Evolutionary conservation across 2,888 invertebrate species (phyloP).

Genomic region (Leptopterna dolabrata): DNA sequence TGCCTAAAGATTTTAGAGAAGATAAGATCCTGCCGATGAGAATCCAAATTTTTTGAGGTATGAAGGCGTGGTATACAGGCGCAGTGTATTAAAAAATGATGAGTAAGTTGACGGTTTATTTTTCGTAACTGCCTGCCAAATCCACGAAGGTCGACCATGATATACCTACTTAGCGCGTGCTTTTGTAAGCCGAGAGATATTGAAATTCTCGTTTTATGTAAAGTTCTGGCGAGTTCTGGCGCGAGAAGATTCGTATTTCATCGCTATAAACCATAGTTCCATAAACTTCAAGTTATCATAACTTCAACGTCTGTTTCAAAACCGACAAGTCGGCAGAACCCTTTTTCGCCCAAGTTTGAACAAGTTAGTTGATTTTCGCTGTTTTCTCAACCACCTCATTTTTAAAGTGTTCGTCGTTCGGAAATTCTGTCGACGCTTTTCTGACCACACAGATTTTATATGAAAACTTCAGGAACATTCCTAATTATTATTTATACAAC

Average conservation of each 20-base stretch:
- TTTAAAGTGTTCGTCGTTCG: neutral
- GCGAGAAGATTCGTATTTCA: neutral
- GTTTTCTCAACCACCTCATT: neutral
- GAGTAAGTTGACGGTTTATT: too few relatives aligned
- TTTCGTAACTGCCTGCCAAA: too few relatives aligned
- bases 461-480: neutral
- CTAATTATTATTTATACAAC: neutral
- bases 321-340: neutral
- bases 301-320: neutral
- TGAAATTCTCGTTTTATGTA: too few relatives aligned
- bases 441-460: neutral
- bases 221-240: too few relatives aligned
- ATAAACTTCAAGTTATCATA: neutral
- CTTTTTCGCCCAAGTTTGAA: neutral
- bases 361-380: neutral
- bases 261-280: neutral
- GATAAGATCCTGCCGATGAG: too few relatives aligned
- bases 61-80: too few relatives aligned
- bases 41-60: too few relatives aligned
- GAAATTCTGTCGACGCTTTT: neutral
- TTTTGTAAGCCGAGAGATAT: too few relatives aligned
- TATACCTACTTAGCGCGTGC: too few relatives aligned
- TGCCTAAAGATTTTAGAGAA: too few relatives aligned
- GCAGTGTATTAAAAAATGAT: too few relatives aligned
- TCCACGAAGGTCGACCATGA: too few relatives aligned